A percentile compares a stretch with the other conserved stretches of the same genome.
Evolutionary conservation across 2,113 vertebrate genomes (phyloP).

Genomic region (Paradisaea rubra): DNA sequence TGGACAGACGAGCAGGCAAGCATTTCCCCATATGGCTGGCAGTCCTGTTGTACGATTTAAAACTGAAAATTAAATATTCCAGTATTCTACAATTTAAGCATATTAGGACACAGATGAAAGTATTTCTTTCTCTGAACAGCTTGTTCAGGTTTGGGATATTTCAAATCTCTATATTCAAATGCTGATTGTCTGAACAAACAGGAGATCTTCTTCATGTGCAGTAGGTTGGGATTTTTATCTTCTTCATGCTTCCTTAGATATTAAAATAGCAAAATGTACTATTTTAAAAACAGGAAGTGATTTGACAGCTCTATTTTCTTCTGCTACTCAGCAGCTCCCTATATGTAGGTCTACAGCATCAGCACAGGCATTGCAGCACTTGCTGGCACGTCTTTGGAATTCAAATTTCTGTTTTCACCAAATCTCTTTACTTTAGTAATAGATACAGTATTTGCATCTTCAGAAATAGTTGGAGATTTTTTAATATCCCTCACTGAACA

Average conservation of each 20-base stretch:
- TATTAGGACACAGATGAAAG: neutral
- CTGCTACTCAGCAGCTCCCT: neutral
- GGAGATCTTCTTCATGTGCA: neutral
- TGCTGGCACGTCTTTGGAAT: slow-evolving; percentile 26
- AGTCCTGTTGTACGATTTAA: neutral
- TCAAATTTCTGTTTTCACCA: neutral
- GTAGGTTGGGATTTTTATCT: neutral
- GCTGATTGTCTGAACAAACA: neutral
- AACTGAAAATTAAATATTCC: neutral
- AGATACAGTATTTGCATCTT: neutral
- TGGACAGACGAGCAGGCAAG: neutral
- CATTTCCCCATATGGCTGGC: neutral
- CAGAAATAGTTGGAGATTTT: neutral
- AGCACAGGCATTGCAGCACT: neutral
- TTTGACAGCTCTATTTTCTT: neutral
- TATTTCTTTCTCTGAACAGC: neutral
- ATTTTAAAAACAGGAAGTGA: neutral
- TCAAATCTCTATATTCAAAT: neutral
- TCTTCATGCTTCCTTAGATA: neutral
- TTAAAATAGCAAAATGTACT: neutral
- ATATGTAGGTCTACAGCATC: neutral
- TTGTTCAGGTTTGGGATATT: neutral
- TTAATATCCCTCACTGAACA: neutral
- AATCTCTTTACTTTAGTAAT: neutral
- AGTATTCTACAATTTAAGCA: neutral